Base-by-base conservation (phyloP, 1,140 invertebrate species). In the Oryzaephilus surinamensis region DNA sequence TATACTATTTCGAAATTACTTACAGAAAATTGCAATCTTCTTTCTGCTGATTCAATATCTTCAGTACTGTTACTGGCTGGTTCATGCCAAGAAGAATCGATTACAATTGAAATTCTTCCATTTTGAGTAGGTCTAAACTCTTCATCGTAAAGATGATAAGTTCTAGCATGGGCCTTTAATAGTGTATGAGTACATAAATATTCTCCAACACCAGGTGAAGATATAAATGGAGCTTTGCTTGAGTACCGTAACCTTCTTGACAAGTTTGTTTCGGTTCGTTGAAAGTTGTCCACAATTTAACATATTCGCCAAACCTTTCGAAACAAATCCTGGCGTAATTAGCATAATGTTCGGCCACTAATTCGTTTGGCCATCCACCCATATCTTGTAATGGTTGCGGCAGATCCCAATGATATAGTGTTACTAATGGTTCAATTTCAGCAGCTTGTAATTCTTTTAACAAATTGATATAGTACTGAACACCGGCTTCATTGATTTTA, bases 381-480 rank as follows among this genome's bases (percentile, higher is more conserved):
- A 71, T 33, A 0, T 69, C 60, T 57, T 64, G 51, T 7, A 64
- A 38, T 3, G 32, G 19, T 38, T 59, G 52, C 0, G 63, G 65
- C 4, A 57, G 40, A 47, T 66, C 65, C 55, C 61, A 64, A 38
- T 65, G 62, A 32, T 57, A 63, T 17, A 66, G 28, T 0, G 60
- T 76, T 16, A 73, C 67, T 54, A 73, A 52, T 5, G 72, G 72
- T 40, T 63, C 38, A 24, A 76, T 73, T 16, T 48, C 52, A 34
- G 64, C 60, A 12, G 45, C 50, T 2, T 68, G 15, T 13, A 74
- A 40, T 32, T 55, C 60, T 39, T 71, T 42, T 12, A 72, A 66
- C 2, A 74, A 37, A 15, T 61, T 54, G 24, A 74, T 71, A 55
- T 81, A 81, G 50, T 79, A 80, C 4, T 46, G 28, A 6, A 49